These are phyloP conservation scores for Strigamia crassipes DNA, from an alignment of 2,888 invertebrate genomes.

Conservation along the genomic window DNA sequence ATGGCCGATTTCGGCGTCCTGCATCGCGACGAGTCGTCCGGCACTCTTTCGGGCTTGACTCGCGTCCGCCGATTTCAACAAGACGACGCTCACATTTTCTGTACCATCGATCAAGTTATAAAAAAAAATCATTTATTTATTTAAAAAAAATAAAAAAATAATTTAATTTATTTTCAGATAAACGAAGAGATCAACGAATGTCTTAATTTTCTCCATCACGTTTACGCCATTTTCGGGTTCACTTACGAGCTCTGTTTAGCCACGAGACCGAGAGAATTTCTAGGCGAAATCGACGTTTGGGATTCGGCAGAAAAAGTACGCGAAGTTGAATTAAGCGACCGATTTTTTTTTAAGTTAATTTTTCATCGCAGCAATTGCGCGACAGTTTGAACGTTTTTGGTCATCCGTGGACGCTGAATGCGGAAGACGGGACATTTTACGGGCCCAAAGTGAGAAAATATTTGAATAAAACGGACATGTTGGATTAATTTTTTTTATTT, in stretches of 20 bases:
- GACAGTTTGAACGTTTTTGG: slow-evolving; percentile 86
- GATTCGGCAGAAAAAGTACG: slow-evolving; percentile 81
- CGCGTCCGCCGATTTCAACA: slow-evolving; percentile 96
- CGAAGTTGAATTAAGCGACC: slow-evolving; percentile 47
- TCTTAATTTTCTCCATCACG: slow-evolving; percentile 86
- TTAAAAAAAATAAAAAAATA: neutral
- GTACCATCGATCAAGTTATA: slow-evolving; percentile 72
- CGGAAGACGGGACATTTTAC: slow-evolving; percentile 98
- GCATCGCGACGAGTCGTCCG: slow-evolving; percentile 76
- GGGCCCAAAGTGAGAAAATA: slow-evolving; percentile 76
- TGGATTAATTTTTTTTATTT: neutral
- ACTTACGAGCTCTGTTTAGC: slow-evolving; percentile 89
- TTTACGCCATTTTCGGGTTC: slow-evolving; percentile 93
- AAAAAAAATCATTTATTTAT: too few relatives aligned
- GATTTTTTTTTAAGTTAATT: neutral
- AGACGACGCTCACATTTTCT: slow-evolving; percentile 99
- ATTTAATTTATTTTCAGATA: slow-evolving; percentile 64
- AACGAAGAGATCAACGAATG: slow-evolving; percentile 78
- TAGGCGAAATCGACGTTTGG: slow-evolving; percentile 89
- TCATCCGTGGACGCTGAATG: slow-evolving; percentile 85
- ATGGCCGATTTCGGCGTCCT: slow-evolving; percentile 98
- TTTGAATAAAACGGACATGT: neutral
- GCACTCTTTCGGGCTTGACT: slow-evolving; percentile 94
- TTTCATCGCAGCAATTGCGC: slow-evolving; percentile 68
- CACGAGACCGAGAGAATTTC: slow-evolving; percentile 90